Base-by-base conservation (phyloP, 2,888 invertebrate species). In the Spisula solida region DNA sequence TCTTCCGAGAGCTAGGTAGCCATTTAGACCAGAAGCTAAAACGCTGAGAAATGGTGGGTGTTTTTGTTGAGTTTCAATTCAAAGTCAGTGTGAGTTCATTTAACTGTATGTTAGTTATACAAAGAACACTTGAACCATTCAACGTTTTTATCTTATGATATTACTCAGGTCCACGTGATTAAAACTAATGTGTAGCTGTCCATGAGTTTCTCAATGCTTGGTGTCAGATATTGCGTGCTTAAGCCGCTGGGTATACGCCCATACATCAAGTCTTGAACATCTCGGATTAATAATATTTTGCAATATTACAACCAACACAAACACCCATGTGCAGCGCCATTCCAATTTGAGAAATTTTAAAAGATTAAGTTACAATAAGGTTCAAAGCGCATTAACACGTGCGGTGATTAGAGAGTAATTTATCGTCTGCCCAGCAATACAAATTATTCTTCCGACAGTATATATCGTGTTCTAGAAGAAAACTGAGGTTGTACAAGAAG, bases 221-320 rank as follows among this genome's bases (percentile, higher is more conserved):
- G 2, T 20, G n/a, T 25, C 60, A 18, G 60, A 18, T 66, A 6
- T 6, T 66, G n/a, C 25, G 60, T 20, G n/a, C 10, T 66, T 16
- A 8, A 51, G 14, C 51, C 41, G 16, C 16, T 51, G 1, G 10
- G 12, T 51, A 51, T 51, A 51, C 51, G 1, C 79, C 78, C 86
- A 89, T 70, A 86, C 86, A 60, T 70, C 70, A 75, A 41, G 55
- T 80, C 41, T 83, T 82, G 86, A 84, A 83, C 75, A 89, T 86
- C 81, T 89, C 81, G 31, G 83, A 89, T 89, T 86, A 60, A 8
- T 51, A 51, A 51, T 51, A 51, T 51, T 51, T 12, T 51, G 51
- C 51, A 51, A 51, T 51, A 51, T 51, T 51, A 51, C 41, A 51
- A 16, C 1, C 10, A 51, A 51, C 51, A 51, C 51, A 51, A 51